Evolutionary conservation across 2,888 invertebrate species (phyloP), one percentile per base, ranked within the genome.

Genomic region (Trissonchulus latispiculum): DNA sequence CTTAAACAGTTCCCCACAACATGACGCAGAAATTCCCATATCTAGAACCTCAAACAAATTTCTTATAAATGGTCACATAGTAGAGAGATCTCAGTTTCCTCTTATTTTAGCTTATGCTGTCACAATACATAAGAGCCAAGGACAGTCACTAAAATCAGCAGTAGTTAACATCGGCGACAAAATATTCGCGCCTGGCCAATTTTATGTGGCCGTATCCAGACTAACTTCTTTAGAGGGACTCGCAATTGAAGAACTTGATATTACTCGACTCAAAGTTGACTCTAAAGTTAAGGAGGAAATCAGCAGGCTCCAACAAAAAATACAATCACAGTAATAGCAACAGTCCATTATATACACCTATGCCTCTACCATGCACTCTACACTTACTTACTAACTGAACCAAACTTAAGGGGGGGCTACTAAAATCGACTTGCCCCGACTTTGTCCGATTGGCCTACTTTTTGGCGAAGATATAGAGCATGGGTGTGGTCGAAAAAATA

Each of bases 211-310:
- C 23, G 23, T 59, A 28, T 59, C 59, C 28, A 59, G 59, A 28
- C 28, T 59, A 28, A 59, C 23, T 23, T 59, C 59, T 23, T 28
- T 59, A 23, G 59, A 59, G 59, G 59, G 59, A 59, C 28, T 59
- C 23, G 23, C 59, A 28, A 23, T 59, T 23, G 23, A 23, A 23
- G 59, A 23, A 59, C 28, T 59, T 28, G 59, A 59, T 59, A 23
- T 59, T 23, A 23, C 59, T 23, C 23, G 28, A 28, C 28, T 59
- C 23, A 59, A 59, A 59, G 28, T 28, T 8, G 8, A 18, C 48
- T 29, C 8, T 33, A 69, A 36, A 8, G 37, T 69, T 36, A 33
- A 18, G 32, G 71, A 71, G 3, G 68, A 68, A 66, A 3, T 71
- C 2, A 61, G 31, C 2, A 31, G 32, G 29, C 3, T 15, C n/a